A percentile compares a stretch with the other conserved stretches of the same genome.
phyloP scores from a whole-genome alignment of 2,113 vertebrate species.

The Corynorhinus townsendii region DNA sequence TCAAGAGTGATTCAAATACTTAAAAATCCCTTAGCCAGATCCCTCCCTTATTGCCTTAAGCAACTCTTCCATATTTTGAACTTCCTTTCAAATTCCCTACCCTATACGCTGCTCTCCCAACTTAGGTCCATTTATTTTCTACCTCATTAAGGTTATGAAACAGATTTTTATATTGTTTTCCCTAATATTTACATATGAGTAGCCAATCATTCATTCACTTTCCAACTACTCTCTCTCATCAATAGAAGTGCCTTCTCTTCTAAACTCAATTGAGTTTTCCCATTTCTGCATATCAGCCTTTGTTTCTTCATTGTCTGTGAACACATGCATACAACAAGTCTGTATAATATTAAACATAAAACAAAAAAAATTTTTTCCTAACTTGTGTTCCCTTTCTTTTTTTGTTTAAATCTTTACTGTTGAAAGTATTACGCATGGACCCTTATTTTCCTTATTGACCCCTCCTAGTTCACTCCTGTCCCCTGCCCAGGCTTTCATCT shows the following conservation, averaged over 20 bases:
- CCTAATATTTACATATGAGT: not conserved
- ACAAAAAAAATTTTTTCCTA: not conserved
- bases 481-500: too few species aligned
- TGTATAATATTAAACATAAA: not conserved
- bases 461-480: too few species aligned
- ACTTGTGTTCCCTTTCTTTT: not conserved
- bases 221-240: not conserved
- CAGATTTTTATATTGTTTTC: not conserved
- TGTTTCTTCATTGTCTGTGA: not conserved
- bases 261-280: not conserved
- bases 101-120: not conserved
- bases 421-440: too few species aligned
- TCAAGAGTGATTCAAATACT: conserved; percentile 22
- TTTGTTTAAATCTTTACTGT: too few species aligned
- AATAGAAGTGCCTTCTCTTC: fast-evolving
- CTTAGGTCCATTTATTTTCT: not conserved
- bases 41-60: not conserved
- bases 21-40: not conserved
- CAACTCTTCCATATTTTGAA: not conserved
- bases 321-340: not conserved
- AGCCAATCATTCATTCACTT: not conserved
- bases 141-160: not conserved
- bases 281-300: not conserved
- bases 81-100: not conserved
- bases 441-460: too few species aligned